Evolutionary conservation across 30 jellyfish, hydroid and myxozoan species (phyloP), one percentile per base, ranked within the genome.

Genomic region (Hydractinia symbiolongicarpus): DNA sequence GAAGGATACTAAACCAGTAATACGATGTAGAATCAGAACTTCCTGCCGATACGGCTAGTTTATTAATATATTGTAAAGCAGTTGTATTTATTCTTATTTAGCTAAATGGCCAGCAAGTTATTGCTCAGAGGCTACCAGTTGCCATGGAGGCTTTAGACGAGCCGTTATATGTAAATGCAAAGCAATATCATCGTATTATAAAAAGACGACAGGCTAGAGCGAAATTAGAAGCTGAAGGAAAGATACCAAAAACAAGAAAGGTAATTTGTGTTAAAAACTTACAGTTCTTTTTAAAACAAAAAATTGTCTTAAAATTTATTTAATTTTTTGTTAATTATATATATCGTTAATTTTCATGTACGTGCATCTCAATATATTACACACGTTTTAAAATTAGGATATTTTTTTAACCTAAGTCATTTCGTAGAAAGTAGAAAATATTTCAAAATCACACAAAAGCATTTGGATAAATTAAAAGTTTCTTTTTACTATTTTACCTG

Each of bases 91-190:
- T 5, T 72, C 19, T 8, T 11, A 76, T 71, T 19, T 72, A 93
- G 98, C 77, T 93, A 90, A 93, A 93, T 78, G 98, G 98, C 10
- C 98, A 93, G 58, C 98, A 93, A 78, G 96, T 93, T 53, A 54
- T 93, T 49, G 98, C 98, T 9, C 98, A 93, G 60, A 61, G 98
- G 52, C 44, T 93, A 61, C 98, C 98, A 16, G 98, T 93, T 30
- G 83, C 98, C 11, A 85, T 93, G 94, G 98, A 93, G 77, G 72
- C 98, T 64, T 88, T 93, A 55, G 98, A 93, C 88, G 98, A 93
- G 68, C 98, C 98, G 55, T 78, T 93, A 44, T 93, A 93, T 87
- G 98, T 93, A 5, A 93, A 93, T 84, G 98, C 98, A 2, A 93
- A 93, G 61, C 98, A 93, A 54, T 93, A 93, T 61, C 98, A 93